Percentiles rank a stretch among this genome's conserved stretches.
Conservation (phyloP, 2,888 invertebrate genomes). For the Hemaris fuciformis region DNA sequence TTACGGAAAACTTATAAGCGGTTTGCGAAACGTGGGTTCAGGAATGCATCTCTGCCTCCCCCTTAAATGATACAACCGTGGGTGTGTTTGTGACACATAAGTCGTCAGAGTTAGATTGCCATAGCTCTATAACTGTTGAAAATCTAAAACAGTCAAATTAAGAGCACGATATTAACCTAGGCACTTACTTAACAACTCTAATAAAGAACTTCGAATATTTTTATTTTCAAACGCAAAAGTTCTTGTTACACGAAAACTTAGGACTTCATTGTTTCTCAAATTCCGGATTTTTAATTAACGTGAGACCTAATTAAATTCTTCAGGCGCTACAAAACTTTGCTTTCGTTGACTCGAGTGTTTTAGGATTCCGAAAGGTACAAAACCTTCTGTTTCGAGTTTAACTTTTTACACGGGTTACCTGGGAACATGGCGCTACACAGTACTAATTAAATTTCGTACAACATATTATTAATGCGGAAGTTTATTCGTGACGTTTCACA, state of each 20-base stretch:
- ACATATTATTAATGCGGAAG: too few relatives aligned
- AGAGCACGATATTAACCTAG: too few relatives aligned
- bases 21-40: too few relatives aligned
- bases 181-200: neutral
- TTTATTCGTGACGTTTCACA: too few relatives aligned
- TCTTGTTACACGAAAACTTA: neutral
- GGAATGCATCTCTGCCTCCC: too few relatives aligned
- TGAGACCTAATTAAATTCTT: conserved; percentile 1
- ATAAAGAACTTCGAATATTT: neutral
- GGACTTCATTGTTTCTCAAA: neutral
- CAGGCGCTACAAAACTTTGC: neutral
- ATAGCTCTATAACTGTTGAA: too few relatives aligned
- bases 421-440: neutral
- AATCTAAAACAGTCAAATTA: too few relatives aligned
- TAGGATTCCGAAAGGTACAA: neutral
- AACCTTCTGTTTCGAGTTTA: neutral
- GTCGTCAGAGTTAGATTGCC: too few relatives aligned
- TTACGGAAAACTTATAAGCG: too few relatives aligned
- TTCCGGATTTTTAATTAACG: neutral
- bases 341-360: neutral
- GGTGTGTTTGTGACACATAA: too few relatives aligned
- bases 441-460: neutral
- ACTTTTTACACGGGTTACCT: neutral
- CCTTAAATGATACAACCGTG: too few relatives aligned
- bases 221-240: neutral